Evolutionary conservation across 2,113 vertebrate genomes (phyloP), one percentile per base, ranked within the genome.

Genomic region (Cygnus atratus): DNA sequence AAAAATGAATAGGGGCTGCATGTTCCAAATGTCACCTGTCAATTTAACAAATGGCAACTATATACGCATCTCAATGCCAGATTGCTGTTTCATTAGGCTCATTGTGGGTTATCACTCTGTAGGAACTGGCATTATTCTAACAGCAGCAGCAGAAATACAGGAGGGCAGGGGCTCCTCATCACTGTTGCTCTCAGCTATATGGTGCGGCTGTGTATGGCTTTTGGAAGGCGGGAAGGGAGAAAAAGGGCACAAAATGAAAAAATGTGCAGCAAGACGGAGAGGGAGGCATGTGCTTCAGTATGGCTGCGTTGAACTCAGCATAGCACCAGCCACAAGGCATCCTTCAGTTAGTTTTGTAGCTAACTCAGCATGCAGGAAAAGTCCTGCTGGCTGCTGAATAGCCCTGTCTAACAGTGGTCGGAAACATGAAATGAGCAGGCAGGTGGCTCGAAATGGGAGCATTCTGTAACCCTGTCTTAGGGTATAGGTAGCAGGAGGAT

Each of bases 1-100:
- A 94, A 96, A 96, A 94, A 96, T 87, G 66, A 95, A 84, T 87
- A 91, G 80, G 58, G 80, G 63, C 74, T 82, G 74, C 77, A 8
- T 62, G 84, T 84, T 96, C 92, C 90, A 95, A 95, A 96, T 94
- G 95, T 96, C 91, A 91, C 87, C 86, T 91, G 92, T 93, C 93
- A 96, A 22, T 93, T 96, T 94, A 96, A 96, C 84, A 92, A 93
- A 94, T 89, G 84, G 93, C 92, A 95, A 66, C 83, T 83, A 26
- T 82, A 87, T 50, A 75, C 62, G 25, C 71, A 44, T 91, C 77
- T 68, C 95, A 93, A 87, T 72, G 84, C 89, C 94, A 96, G 94
- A 89, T 43, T 92, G 94, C 89, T 82, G 62, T 93, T 97, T 93
- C 93, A 75, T 94, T 94, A 93, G 91, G 63, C 84, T 95, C 71